Conservation (phyloP, 2,113 vertebrate species). For the Thalassarche chlororhynchos region DNA sequence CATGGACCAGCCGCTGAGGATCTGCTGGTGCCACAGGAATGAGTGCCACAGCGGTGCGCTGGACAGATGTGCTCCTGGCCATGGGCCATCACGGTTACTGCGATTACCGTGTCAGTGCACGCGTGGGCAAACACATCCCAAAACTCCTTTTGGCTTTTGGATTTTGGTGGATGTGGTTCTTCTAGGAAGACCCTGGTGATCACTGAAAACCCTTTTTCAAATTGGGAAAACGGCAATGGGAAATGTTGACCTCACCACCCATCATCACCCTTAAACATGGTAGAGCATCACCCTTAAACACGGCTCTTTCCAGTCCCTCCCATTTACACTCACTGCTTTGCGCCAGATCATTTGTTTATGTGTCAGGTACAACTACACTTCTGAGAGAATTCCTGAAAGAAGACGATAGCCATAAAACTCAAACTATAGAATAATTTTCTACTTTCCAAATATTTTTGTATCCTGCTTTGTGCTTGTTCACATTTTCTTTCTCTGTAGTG, state of each 20-base stretch:
- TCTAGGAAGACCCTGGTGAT: not conserved
- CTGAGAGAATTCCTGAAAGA: not conserved
- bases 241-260: not conserved
- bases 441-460: not conserved
- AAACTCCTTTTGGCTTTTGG: not conserved
- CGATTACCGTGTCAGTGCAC: accelerated
- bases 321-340: not conserved
- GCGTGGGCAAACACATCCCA: not conserved
- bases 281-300: not conserved
- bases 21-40: not conserved
- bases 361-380: not conserved
- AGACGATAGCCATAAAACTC: not conserved
- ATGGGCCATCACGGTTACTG: too few species aligned
- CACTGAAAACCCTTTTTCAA: not conserved
- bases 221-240: not conserved
- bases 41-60: not conserved
- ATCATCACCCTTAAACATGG: not conserved
- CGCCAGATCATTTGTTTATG: not conserved
- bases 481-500: not conserved
- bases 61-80: not conserved
- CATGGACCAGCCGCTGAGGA: not conserved
- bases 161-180: not conserved
- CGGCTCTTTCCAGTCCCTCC: not conserved
- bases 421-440: not conserved
- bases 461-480: not conserved